These are phyloP conservation scores for Pocillopora damicornis DNA, from an alignment of 64 coral and sea anemone species.

Conservation along the genomic window DNA sequence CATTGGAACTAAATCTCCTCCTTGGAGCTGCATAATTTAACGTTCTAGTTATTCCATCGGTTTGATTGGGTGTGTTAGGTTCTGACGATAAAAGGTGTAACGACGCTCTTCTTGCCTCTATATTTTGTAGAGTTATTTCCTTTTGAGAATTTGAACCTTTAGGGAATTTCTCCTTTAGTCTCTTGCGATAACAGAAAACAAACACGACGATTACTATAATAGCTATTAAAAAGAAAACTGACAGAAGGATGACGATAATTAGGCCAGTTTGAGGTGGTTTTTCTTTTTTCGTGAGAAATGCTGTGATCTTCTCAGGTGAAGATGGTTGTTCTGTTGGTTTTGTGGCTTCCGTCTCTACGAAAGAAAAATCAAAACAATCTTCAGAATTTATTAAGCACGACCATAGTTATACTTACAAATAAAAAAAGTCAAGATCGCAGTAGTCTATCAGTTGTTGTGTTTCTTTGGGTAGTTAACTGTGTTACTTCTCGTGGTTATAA, in stretches of 20 bases:
- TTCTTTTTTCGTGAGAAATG: not conserved
- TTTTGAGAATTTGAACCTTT: conserved; percentile 28
- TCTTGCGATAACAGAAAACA: conserved; percentile 52
- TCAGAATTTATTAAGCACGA: not conserved
- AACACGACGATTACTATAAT: conserved; percentile 11
- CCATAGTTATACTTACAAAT: not conserved
- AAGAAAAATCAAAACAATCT: not conserved
- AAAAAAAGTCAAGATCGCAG: not conserved
- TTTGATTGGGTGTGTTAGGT: conserved; percentile 62
- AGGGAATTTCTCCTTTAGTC: conserved; percentile 26
- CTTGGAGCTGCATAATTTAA: conserved; percentile 42
- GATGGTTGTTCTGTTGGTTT: not conserved
- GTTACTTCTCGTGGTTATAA: too few relatives aligned
- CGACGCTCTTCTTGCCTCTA: conserved; percentile 4
- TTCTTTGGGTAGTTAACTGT: too few relatives aligned
- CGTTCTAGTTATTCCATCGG: conserved; percentile 31
- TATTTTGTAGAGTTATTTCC: conserved; percentile 23
- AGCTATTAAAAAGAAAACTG: conserved; percentile 7
- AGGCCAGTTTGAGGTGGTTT: not conserved
- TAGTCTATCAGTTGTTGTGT: not conserved
- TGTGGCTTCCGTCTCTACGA: not conserved
- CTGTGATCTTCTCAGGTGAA: not conserved
- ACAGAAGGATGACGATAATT: conserved; percentile 48
- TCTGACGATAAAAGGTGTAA: conserved; percentile 53
- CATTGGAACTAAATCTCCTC: conserved; percentile 70